These are phyloP conservation scores for Pelagia noctiluca DNA, from an alignment of 30 jellyfish, hydroid and myxozoan species.

Conservation along the genomic window DNA sequence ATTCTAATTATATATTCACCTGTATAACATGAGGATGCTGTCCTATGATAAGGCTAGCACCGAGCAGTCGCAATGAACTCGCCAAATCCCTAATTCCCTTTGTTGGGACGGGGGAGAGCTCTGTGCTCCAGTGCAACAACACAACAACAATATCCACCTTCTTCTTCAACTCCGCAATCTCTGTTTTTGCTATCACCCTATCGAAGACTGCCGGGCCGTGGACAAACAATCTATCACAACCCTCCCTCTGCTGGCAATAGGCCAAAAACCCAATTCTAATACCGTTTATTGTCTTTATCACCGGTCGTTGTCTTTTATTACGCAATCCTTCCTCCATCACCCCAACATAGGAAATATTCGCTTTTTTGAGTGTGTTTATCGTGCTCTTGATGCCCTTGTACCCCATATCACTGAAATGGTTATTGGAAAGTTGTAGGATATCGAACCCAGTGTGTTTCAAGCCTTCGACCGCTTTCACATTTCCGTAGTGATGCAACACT, in stretches of 20 bases:
- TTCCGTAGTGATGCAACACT: slow-evolving; percentile 46
- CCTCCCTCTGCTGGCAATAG: slow-evolving; percentile 74
- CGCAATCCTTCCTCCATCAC: slow-evolving; percentile 20
- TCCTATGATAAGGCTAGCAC: slow-evolving; percentile 87
- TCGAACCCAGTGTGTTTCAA: slow-evolving; percentile 82
- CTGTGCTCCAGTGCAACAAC: slow-evolving; percentile 93
- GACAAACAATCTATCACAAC: slow-evolving; percentile 38
- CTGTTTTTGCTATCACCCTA: slow-evolving; percentile 26
- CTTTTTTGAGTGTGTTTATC: slow-evolving; percentile 28
- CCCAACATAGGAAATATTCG: slow-evolving; percentile 72
- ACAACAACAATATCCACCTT: slow-evolving; percentile 70
- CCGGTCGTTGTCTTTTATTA: slow-evolving; percentile 52
- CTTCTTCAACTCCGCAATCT: slow-evolving; percentile 36
- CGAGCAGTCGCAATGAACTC: slow-evolving; percentile 34
- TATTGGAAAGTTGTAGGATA: slow-evolving; percentile 69
- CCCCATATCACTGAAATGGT: slow-evolving; percentile 81
- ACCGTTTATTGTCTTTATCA: slow-evolving; percentile 76
- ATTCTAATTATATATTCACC: too few relatives aligned
- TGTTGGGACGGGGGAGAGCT: slow-evolving; percentile 76
- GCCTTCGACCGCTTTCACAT: slow-evolving; percentile 58
- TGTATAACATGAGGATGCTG: slow-evolving; percentile 90
- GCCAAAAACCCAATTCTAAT: slow-evolving; percentile 82
- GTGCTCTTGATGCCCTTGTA: slow-evolving; percentile 64
- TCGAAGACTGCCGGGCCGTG: slow-evolving; percentile 53
- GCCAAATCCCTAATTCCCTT: slow-evolving; percentile 79